Percentiles rank a stretch among this genome's conserved stretches.
Evolutionary conservation across 2,888 invertebrate species (phyloP).

Genomic region (Philereme vetulata): DNA sequence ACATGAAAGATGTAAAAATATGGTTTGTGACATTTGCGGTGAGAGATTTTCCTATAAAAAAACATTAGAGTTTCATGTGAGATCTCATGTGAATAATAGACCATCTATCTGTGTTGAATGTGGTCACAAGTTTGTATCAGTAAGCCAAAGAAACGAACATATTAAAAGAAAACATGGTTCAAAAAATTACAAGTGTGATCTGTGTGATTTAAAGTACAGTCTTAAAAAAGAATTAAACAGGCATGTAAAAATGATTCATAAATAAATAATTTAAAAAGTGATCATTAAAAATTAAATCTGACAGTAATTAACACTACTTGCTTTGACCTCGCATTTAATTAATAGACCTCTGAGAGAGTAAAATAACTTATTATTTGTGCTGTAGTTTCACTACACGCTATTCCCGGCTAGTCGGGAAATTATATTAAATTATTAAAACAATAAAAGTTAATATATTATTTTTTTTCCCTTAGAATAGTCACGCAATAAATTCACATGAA

Average conservation of each 20-base stretch:
- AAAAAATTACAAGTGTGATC: constrained; percentile 1
- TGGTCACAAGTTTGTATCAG: constrained; percentile 5
- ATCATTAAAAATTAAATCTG: no score
- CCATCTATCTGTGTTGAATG: background rate
- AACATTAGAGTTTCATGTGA: constrained; percentile 8
- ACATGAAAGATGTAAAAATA: background rate
- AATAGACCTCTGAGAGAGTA: no score
- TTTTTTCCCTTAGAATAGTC: no score
- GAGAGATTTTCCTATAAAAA: constrained; percentile 4
- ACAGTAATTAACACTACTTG: no score
- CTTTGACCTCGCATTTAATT: no score
- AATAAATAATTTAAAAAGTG: no score
- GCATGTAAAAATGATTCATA: constrained; percentile 2
- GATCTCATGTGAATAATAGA: constrained; percentile 5
- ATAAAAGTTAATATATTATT: no score
- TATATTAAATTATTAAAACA: no score
- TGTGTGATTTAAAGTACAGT: constrained; percentile 9
- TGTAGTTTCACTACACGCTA: no score
- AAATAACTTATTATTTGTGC: no score
- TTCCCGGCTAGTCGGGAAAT: no score
- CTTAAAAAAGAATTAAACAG: constrained; percentile 4
- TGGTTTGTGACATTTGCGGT: constrained; percentile 10
- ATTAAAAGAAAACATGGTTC: constrained; percentile 4
- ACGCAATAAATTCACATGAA: no score
- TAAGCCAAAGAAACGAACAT: constrained; percentile 11